phyloP scores from a whole-genome alignment of 2,888 invertebrate genomes.

The Drosophila aldrichi region DNA sequence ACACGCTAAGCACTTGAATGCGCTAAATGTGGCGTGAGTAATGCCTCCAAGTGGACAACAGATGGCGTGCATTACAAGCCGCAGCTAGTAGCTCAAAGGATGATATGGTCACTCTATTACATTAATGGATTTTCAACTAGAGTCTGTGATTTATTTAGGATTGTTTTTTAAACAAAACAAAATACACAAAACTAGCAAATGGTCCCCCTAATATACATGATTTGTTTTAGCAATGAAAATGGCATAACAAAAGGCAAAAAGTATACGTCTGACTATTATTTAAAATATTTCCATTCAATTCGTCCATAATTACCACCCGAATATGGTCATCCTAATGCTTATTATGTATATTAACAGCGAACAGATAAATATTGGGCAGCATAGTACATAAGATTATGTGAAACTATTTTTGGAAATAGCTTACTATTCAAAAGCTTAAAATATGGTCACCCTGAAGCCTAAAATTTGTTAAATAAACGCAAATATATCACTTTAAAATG shows the following conservation, averaged over 20 bases:
- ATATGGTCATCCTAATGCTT: not conserved
- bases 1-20: constrained; percentile 84
- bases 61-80: constrained; percentile 78
- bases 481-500: not conserved
- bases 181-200: not conserved
- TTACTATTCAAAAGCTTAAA: no score
- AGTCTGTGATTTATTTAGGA: not conserved
- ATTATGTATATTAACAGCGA: not conserved
- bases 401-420: no score
- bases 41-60: constrained; percentile 80
- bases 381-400: no score
- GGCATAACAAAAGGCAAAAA: not conserved
- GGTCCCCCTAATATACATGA: no score
- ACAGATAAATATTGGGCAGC: no score
- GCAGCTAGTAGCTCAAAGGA: constrained; percentile 16
- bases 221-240: no score
- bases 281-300: not conserved
- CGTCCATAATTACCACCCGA: rapidly evolving
- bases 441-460: not conserved
- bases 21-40: constrained; percentile 84
- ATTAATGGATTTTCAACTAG: not conserved
- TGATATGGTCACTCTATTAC: constrained; percentile 7
- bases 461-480: not conserved
- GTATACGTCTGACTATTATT: not conserved
- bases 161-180: not conserved